These are phyloP conservation scores for Agrochola circellaris DNA, from an alignment of 2,888 invertebrate species.

Conservation along the genomic window DNA sequence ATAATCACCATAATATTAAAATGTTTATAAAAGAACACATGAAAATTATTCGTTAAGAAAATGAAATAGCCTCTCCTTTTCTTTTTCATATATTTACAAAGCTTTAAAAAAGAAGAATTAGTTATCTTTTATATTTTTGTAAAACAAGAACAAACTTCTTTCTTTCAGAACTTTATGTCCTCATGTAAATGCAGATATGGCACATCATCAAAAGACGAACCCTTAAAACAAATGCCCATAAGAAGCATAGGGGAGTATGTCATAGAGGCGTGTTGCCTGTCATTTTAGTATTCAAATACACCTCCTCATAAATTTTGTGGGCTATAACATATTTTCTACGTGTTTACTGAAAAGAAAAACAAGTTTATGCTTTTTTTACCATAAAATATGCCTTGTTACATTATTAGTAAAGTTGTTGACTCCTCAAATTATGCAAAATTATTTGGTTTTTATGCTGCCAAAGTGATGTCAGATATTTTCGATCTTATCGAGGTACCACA, in stretches of 20 bases:
- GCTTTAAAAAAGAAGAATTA: not conserved
- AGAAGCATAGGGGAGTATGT: conserved; percentile 37
- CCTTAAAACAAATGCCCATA: conserved; percentile 50
- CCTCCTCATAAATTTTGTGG: conserved; percentile 55
- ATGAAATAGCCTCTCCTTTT: too few species aligned
- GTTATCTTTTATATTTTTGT: not conserved
- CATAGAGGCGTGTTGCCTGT: conserved; percentile 56
- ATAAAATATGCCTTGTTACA: not conserved
- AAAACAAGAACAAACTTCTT: not conserved
- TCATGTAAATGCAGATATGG: conserved; percentile 28
- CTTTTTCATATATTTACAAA: not conserved
- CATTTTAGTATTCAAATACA: conserved; percentile 64
- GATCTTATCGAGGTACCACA: too few species aligned
- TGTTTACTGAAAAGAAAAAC: conserved; percentile 7
- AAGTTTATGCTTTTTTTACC: conserved; percentile 5
- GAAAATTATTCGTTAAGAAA: not conserved
- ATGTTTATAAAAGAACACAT: not conserved
- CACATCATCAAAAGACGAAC: conserved; percentile 36
- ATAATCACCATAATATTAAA: not conserved
- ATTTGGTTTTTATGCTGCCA: not conserved
- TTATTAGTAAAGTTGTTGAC: not conserved
- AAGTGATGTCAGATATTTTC: too few species aligned
- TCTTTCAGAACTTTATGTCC: conserved; percentile 2
- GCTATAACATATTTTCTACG: conserved; percentile 29
- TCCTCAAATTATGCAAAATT: not conserved